A percentile compares a stretch with the other conserved stretches of the same genome.
Evolutionary conservation across 2,888 invertebrate species (phyloP).

Genomic region (Cremastobaeus sp.): DNA sequence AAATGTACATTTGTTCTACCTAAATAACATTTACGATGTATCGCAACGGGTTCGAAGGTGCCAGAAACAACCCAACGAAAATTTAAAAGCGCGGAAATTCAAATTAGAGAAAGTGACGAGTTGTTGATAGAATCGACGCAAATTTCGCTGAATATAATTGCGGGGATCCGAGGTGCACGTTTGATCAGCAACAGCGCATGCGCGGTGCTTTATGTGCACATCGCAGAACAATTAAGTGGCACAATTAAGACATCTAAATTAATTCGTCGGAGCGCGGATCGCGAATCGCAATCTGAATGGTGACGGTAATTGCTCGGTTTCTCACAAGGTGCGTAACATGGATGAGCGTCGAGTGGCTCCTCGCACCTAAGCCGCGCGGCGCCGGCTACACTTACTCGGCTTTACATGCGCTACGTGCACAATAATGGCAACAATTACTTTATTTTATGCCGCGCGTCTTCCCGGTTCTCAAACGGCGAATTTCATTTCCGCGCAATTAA

Average conservation of each 20-base stretch:
- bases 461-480: constrained; percentile 69
- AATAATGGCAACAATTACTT: constrained; percentile 76
- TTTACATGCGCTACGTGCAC: constrained; percentile 61
- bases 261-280: constrained; percentile 71
- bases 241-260: constrained; percentile 78
- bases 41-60: background rate
- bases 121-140: constrained; percentile 20
- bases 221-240: constrained; percentile 75
- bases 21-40: too few species aligned
- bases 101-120: constrained; percentile 33
- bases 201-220: constrained; percentile 33
- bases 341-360: constrained; percentile 17
- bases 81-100: constrained; percentile 23
- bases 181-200: constrained; percentile 39
- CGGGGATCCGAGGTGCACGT: constrained; percentile 16
- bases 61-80: too few species aligned
- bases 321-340: constrained; percentile 70
- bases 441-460: constrained; percentile 71
- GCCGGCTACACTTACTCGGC: constrained; percentile 46
- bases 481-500: constrained; percentile 68
- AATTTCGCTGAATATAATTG: constrained; percentile 42
- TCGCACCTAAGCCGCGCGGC: constrained; percentile 57
- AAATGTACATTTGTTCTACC: too few species aligned
- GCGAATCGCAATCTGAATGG: constrained; percentile 68
- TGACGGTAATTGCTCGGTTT: constrained; percentile 75